Evolutionary conservation across 1,140 invertebrate genomes (phyloP), one percentile per base, ranked within the genome.

Genomic region (Lanistes nyassanus): DNA sequence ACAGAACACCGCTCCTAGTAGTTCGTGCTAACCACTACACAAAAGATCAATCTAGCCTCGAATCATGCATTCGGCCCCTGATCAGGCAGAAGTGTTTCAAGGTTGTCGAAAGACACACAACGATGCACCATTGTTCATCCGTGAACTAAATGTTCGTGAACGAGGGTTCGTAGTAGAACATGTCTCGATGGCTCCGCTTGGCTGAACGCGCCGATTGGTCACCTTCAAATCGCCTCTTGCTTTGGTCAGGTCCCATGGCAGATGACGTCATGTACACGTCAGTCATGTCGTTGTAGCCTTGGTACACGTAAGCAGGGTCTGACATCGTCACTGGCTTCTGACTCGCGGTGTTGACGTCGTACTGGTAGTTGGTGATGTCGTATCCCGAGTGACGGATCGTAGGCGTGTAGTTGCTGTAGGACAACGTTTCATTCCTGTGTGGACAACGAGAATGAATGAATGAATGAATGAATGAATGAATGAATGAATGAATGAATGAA

Each of bases 221-320:
- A 23, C 60, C 70, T 56, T 72, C 70, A 21, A 37, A 72, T 4
- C 70, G 70, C 42, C 70, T 36, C 29, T 72, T 72, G 56, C 21
- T 72, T 36, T 29, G 36, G 34, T 72, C 70, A 36, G 5, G 21
- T 5, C 68, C 68, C 1, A 21, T 2, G 6, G 36, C 70, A 1
- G 42, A 16, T 72, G 70, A 62, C 70, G 70, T 60, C 70, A 72
- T 62, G 56, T 26, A 72, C 21, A 62, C 70, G 70, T 72, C 70
- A 60, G 23, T 58, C 26, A 56, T 51, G n/a, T 51, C 56, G 55
- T 56, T 42, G 70, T 37, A 72, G 23, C 56, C 56, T 6, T 31
- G 56, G 36, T 72, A 72, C 56, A 72, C 21, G 69, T 37, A 26
- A 9, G 51, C 34, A 3, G 29, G 34, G 11, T 60, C 56, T 26